These are phyloP conservation scores for Holcopasites calliopsidis DNA, from an alignment of 1,140 invertebrate genomes.

Conservation along the genomic window DNA sequence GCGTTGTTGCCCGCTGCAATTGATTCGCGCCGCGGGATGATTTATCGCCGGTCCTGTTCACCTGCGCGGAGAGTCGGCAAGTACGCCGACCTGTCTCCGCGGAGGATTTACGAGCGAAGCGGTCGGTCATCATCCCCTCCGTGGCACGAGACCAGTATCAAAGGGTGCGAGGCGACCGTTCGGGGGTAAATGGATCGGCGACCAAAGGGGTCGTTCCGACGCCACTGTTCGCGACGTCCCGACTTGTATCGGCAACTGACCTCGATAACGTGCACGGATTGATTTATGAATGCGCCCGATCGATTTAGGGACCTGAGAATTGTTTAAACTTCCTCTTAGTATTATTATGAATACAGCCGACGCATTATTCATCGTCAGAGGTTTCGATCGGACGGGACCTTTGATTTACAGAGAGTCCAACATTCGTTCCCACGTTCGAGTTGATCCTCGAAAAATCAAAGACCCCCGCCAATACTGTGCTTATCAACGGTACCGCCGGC, in stretches of 20 bases:
- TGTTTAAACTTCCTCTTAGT: no score
- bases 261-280: no score
- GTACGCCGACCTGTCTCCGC: background rate
- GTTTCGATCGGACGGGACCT: no score
- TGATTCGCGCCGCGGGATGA: constrained; percentile 51
- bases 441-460: constrained; percentile 37
- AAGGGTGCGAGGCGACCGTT: background rate
- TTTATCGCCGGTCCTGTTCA: constrained; percentile 42
- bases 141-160: no score
- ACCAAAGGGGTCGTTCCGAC: background rate
- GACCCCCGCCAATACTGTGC: constrained; percentile 10
- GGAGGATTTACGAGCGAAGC: constrained; percentile 27
- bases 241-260: background rate
- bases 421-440: no score
- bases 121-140: no score
- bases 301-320: no score
- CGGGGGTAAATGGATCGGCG: background rate
- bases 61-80: background rate
- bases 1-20: constrained; percentile 41
- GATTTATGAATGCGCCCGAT: no score
- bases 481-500: constrained; percentile 18
- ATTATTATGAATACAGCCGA: no score
- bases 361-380: no score
- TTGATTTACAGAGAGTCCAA: no score
- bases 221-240: background rate